These are phyloP conservation scores for Cerastis leucographa DNA, from an alignment of 2,888 invertebrate species.

Conservation along the genomic window DNA sequence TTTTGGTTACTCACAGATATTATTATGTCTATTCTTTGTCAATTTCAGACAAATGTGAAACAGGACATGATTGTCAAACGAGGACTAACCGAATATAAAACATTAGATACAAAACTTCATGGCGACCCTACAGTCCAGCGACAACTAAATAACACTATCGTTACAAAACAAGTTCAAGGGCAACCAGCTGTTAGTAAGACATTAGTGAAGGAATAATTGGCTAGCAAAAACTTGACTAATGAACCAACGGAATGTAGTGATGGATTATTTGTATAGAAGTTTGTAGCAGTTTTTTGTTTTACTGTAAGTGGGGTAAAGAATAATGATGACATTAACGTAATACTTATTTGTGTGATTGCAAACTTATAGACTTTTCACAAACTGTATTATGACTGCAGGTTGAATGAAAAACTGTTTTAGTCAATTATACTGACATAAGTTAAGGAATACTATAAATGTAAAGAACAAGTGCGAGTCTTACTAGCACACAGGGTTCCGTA, in stretches of 20 bases:
- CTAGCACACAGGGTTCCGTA: too few species aligned
- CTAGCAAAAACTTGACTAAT: slow-evolving; percentile 59
- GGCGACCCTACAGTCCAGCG: slow-evolving; percentile 61
- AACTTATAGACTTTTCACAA: neutral
- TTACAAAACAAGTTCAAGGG: slow-evolving; percentile 74
- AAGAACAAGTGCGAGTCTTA: too few species aligned
- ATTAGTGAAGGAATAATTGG: slow-evolving; percentile 52
- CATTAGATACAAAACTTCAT: slow-evolving; percentile 13
- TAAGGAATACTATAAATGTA: neutral
- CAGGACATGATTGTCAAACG: neutral
- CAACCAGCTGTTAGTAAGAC: slow-evolving; percentile 55
- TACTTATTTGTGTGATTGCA: neutral
- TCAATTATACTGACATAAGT: too few species aligned
- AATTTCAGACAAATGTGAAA: neutral
- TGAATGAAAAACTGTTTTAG: neutral
- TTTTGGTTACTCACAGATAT: too few species aligned
- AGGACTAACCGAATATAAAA: neutral
- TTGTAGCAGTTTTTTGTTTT: slow-evolving; percentile 35
- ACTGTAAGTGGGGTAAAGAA: neutral
- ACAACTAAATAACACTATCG: slow-evolving; percentile 65
- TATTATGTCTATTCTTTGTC: too few species aligned
- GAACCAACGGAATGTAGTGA: slow-evolving; percentile 34
- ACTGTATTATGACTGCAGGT: neutral
- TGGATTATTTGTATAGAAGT: slow-evolving; percentile 19
- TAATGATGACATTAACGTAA: slow-evolving; percentile 1